phyloP scores from a whole-genome alignment of 2,888 invertebrate genomes.

The Apotomis betuletana region DNA sequence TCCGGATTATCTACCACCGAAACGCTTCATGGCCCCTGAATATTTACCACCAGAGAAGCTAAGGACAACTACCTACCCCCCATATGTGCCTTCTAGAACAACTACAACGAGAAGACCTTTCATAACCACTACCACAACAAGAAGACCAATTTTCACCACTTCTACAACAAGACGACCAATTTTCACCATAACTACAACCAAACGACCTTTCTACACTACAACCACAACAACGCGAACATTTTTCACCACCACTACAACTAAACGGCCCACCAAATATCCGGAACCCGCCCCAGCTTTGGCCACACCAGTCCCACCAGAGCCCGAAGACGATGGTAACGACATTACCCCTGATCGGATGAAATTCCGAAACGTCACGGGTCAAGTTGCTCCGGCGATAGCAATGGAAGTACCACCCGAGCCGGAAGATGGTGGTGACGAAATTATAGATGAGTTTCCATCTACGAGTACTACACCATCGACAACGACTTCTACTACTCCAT shows the following conservation, averaged over 20 bases:
- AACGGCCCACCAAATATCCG: neutral
- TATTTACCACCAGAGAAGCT: conserved; percentile 13
- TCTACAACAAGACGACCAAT: neutral
- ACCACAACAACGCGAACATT: neutral
- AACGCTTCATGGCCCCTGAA: conserved; percentile 8
- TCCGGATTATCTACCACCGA: conserved; percentile 12
- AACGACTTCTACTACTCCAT: neutral
- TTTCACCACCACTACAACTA: neutral
- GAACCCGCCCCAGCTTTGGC: neutral
- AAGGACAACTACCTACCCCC: neutral
- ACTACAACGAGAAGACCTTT: conserved; percentile 10
- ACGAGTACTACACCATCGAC: neutral
- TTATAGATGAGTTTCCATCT: neutral
- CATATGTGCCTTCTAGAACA: neutral
- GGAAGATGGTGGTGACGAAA: neutral
- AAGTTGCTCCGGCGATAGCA: conserved; percentile 1
- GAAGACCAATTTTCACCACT: neutral
- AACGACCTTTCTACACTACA: neutral
- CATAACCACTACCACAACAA: conserved; percentile 6
- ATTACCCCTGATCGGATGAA: neutral
- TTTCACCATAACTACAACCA: conserved; percentile 2
- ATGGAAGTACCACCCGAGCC: conserved; percentile 8
- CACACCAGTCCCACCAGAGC: neutral
- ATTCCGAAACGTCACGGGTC: neutral
- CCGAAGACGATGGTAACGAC: neutral